Evolutionary conservation across 2,888 invertebrate genomes (phyloP).

Genomic region (Alviniconcha strummeri): DNA sequence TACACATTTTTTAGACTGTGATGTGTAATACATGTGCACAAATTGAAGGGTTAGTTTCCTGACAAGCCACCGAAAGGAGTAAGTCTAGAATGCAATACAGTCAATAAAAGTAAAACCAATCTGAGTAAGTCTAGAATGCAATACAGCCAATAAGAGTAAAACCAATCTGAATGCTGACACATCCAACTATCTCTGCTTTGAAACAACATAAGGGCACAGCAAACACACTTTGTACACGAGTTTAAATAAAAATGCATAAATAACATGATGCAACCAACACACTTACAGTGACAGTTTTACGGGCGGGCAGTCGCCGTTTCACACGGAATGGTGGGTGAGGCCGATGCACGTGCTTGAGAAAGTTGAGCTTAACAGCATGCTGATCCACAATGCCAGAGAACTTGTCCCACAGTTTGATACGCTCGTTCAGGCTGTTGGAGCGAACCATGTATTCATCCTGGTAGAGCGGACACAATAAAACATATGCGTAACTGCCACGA

Average conservation of each 20-base stretch:
- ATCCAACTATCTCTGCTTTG: too few relatives aligned
- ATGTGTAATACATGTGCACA: too few relatives aligned
- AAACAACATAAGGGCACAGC: slow-evolving; percentile 29
- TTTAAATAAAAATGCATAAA: too few relatives aligned
- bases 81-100: too few relatives aligned
- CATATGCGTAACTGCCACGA: too few relatives aligned
- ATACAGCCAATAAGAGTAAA: too few relatives aligned
- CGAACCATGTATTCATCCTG: slow-evolving; percentile 88
- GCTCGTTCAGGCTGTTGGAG: slow-evolving; percentile 88
- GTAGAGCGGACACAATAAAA: slow-evolving; percentile 43
- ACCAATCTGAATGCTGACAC: too few relatives aligned
- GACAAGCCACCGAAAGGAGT: too few relatives aligned
- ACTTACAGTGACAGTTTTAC: slow-evolving; percentile 40
- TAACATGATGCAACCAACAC: not conserved
- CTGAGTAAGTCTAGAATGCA: too few relatives aligned
- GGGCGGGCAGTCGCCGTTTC: slow-evolving; percentile 72
- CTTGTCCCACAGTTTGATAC: slow-evolving; percentile 90
- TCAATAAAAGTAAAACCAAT: too few relatives aligned
- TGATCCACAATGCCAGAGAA: slow-evolving; percentile 85
- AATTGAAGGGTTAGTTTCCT: too few relatives aligned
- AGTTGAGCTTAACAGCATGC: slow-evolving; percentile 89
- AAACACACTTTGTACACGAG: not conserved
- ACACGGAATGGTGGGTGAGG: slow-evolving; percentile 84
- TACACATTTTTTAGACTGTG: too few relatives aligned
- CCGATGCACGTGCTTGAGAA: slow-evolving; percentile 86